Base-by-base conservation (phyloP, 1,140 invertebrate species). In the Psix sp. region DNA sequence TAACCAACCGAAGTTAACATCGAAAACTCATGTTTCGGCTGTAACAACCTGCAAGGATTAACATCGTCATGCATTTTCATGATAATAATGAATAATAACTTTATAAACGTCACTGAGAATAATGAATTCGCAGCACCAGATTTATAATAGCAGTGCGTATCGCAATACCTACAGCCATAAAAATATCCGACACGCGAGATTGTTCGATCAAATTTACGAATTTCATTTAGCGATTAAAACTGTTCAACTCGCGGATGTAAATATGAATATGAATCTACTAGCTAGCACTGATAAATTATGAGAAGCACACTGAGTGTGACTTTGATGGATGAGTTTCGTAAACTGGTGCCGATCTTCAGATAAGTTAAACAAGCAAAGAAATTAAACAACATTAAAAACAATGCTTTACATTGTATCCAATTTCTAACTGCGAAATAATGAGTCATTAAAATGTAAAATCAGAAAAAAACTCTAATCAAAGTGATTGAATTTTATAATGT, bases 101-200 rank as follows among this genome's bases (percentile, higher is more conserved):
- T 67, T 35, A 67, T 62, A 74, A 74, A 62, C 48, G 65, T 68
- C 59, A 66, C 56, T 74, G 48, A 39, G 43, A 13, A n/a, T 60
- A 74, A 74, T 74, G 65, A 74, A 74, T 65, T 39, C 39, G 40
- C 42, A 46, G 39, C 54, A 74, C 62, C 62, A 62, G 71, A 67
- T 62, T 73, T 16, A 26, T 56, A 40, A 66, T 73, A 66, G 60
- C 54, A 45, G 60, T 73, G 70, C 71, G 62, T 63, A 74, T 67
- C 63, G 62, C 39, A 26, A 17, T 13, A 54, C 60, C 16, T 21
- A 43, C 18, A 31, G 49, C 35, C 57, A 45, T 59, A 63, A 57
- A 74, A 42, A 57, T 31, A 42, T 52, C 35, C 29, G 48, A 33
- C 54, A 56, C 56, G 42, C 54, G 62, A 73, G 70, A 66, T 72